A percentile compares a stretch with the other conserved stretches of the same genome.
These are phyloP conservation scores for Xenentodon cancila DNA, from an alignment of 2,797 vertebrate species.

Conservation along the genomic window DNA sequence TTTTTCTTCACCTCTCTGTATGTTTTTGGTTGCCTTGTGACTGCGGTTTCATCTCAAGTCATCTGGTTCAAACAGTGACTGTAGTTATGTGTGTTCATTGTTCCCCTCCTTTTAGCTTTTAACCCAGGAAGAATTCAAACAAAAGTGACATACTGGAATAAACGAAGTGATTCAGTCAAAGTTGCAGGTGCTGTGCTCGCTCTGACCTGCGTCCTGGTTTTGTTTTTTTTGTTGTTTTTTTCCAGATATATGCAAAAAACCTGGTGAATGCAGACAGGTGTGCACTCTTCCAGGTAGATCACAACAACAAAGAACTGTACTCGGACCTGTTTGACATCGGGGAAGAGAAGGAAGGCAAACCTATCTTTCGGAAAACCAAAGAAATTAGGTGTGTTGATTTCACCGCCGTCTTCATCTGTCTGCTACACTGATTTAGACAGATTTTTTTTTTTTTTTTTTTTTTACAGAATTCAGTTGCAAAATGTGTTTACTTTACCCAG, in stretches of 20 bases:
- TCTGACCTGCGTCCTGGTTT: neutral
- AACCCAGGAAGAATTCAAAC: conserved; percentile 15
- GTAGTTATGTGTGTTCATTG: conserved; percentile 27
- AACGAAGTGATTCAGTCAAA: neutral
- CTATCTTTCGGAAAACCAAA: conserved; percentile 99
- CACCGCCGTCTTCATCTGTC: neutral
- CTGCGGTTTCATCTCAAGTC: conserved; percentile 25
- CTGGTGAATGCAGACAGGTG: conserved; percentile 99
- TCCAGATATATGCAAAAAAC: conserved; percentile 99
- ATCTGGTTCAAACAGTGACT: conserved; percentile 37
- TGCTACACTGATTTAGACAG: neutral
- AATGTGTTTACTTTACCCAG: neutral
- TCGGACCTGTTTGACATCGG: conserved; percentile 99
- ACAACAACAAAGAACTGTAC: conserved; percentile 98
- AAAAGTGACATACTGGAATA: conserved; percentile 2
- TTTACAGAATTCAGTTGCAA: neutral
- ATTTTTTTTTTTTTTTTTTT: neutral
- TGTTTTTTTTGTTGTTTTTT: conserved; percentile 50
- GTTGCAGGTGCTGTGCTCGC: neutral
- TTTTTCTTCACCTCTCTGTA: conserved; percentile 30
- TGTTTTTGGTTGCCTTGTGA: conserved; percentile 49
- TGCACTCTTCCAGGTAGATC: conserved; percentile 99
- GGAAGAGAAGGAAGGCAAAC: conserved; percentile 97
- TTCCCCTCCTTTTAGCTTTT: neutral
- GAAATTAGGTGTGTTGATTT: conserved; percentile 90